Conservation (phyloP, 2,797 vertebrate genomes). For the Anniella stebbinsi region DNA sequence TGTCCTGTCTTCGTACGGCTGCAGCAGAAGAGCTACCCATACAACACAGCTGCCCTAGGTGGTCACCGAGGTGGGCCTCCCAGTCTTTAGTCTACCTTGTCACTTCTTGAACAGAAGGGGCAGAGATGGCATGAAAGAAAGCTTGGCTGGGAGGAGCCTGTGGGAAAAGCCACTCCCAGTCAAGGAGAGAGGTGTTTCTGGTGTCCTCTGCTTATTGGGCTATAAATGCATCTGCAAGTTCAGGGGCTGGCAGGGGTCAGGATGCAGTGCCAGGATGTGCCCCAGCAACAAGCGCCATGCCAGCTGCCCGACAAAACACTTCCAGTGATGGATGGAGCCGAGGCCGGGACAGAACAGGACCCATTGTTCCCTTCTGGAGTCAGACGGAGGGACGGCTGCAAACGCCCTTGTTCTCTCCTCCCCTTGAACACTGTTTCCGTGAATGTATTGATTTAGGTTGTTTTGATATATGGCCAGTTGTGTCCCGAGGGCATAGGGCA, state of each 20-base stretch:
- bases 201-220: not conserved
- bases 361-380: slow-evolving; percentile 13
- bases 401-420: too few relatives aligned
- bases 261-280: not conserved
- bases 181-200: not conserved
- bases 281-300: not conserved
- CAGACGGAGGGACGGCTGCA: not conserved
- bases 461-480: not conserved
- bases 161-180: not conserved
- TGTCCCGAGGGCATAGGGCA: not conserved
- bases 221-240: slow-evolving; percentile 7
- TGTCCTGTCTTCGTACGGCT: not conserved
- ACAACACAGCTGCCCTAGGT: not conserved
- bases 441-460: not conserved
- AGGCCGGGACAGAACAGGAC: slow-evolving; percentile 11
- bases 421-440: not conserved
- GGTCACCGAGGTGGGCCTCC: too few relatives aligned
- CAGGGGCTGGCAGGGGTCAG: not conserved
- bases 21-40: not conserved
- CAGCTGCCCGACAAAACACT: slow-evolving; percentile 35
- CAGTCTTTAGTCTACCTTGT: too few relatives aligned
- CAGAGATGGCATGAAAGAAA: not conserved
- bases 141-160: not conserved
- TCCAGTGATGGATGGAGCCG: slow-evolving; percentile 8
- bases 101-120: not conserved